A percentile compares a stretch with the other conserved stretches of the same genome.
phyloP scores from a whole-genome alignment of 1,140 invertebrate genomes.

The Metaphire vulgaris region DNA sequence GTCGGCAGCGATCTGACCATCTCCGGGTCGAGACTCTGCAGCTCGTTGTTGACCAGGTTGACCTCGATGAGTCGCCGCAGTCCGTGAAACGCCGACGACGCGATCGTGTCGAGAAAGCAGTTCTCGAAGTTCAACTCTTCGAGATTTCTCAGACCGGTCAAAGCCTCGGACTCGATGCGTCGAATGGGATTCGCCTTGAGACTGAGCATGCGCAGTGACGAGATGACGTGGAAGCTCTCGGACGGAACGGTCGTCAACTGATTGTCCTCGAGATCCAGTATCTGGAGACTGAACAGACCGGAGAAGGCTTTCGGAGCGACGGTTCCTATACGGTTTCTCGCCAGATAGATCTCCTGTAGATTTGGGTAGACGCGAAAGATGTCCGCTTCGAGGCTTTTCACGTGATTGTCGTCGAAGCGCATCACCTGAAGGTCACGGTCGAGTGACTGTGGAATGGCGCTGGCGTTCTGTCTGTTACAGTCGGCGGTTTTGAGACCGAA shows the following conservation, averaged over 20 bases:
- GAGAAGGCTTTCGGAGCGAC: constrained; percentile 37
- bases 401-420: constrained; percentile 33
- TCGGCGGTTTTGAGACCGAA: constrained; percentile 34
- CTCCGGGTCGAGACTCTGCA: constrained; percentile 31
- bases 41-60: constrained; percentile 39
- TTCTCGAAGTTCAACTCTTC: constrained; percentile 33
- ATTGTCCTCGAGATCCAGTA: constrained; percentile 43
- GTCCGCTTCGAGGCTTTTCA: constrained; percentile 32
- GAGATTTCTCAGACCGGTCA: constrained; percentile 35
- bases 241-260: constrained; percentile 37
- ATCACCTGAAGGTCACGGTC: constrained; percentile 35
- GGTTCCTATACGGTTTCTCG: constrained; percentile 37
- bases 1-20: constrained; percentile 17
- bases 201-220: constrained; percentile 34
- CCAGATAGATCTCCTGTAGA: constrained; percentile 37
- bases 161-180: constrained; percentile 34
- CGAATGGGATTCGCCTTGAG: constrained; percentile 39
- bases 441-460: constrained; percentile 37
- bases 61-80: constrained; percentile 25
- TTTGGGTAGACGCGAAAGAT: constrained; percentile 37
- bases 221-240: constrained; percentile 31
- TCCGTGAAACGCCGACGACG: constrained; percentile 9
- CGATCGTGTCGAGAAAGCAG: constrained; percentile 14
- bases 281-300: constrained; percentile 34
- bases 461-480: constrained; percentile 35